phyloP scores from a whole-genome alignment of 2,888 invertebrate species.

The Creontiades dilutus region DNA sequence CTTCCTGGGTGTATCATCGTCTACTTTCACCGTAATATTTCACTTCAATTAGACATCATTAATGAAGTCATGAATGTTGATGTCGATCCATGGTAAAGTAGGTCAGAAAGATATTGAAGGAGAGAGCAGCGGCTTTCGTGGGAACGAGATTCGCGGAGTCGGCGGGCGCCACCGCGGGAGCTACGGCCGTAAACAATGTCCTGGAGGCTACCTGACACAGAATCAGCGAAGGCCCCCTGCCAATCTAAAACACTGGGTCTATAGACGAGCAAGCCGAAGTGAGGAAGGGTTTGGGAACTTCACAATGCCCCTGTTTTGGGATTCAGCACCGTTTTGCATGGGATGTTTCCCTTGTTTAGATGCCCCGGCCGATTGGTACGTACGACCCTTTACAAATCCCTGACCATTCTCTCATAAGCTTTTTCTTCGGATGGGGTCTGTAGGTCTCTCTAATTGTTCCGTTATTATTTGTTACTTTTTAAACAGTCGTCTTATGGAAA shows the following conservation, averaged over 20 bases:
- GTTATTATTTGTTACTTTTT: too few relatives aligned
- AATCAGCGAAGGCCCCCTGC: not conserved
- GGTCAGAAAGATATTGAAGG: not conserved
- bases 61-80: not conserved
- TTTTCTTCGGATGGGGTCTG: too few relatives aligned
- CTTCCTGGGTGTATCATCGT: too few relatives aligned
- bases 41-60: not conserved
- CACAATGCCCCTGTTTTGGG: conserved; percentile 35
- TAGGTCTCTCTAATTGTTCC: too few relatives aligned
- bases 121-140: not conserved
- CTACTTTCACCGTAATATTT: too few relatives aligned
- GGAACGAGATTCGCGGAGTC: not conserved
- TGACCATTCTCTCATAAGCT: too few relatives aligned
- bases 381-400: not conserved
- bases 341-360: not conserved
- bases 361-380: not conserved
- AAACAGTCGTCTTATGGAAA: too few relatives aligned
- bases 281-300: not conserved
- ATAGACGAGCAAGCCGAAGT: not conserved
- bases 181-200: not conserved
- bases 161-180: not conserved
- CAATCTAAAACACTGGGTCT: not conserved
- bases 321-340: conserved; percentile 40
- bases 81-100: not conserved
- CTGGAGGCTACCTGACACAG: not conserved